Evolutionary conservation across 2,113 vertebrate genomes (phyloP).

Genomic region (Chaetops frenatus): DNA sequence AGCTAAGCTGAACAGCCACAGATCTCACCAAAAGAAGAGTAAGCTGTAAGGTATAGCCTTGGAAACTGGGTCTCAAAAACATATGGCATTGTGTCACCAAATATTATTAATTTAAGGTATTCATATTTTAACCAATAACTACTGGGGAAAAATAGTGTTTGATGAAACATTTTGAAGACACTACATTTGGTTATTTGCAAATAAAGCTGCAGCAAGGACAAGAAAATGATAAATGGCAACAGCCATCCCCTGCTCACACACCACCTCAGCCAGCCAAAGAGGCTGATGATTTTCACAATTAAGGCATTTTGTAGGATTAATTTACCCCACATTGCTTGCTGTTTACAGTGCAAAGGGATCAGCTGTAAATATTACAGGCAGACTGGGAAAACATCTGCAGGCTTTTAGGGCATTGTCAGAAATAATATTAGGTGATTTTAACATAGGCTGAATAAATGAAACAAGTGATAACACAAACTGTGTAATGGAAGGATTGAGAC

Average conservation of each 20-base stretch:
- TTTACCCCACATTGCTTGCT: background rate
- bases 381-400: slow-evolving; percentile 64
- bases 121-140: background rate
- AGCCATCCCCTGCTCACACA: background rate
- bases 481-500: background rate
- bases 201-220: background rate
- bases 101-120: background rate
- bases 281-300: background rate
- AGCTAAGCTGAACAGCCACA: background rate
- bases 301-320: slow-evolving; percentile 1
- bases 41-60: background rate
- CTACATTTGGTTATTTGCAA: background rate
- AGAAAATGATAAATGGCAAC: background rate
- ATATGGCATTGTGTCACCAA: background rate
- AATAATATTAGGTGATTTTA: slow-evolving; percentile 39
- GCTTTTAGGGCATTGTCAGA: slow-evolving; percentile 13
- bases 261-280: background rate
- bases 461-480: background rate
- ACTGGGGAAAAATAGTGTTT: background rate
- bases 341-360: slow-evolving; percentile 53
- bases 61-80: background rate
- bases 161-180: background rate
- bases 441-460: background rate
- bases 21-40: background rate
- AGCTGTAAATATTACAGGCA: slow-evolving; percentile 35